These are phyloP conservation scores for Aphaenogaster floridana DNA, from an alignment of 1,140 invertebrate genomes.

Conservation along the genomic window DNA sequence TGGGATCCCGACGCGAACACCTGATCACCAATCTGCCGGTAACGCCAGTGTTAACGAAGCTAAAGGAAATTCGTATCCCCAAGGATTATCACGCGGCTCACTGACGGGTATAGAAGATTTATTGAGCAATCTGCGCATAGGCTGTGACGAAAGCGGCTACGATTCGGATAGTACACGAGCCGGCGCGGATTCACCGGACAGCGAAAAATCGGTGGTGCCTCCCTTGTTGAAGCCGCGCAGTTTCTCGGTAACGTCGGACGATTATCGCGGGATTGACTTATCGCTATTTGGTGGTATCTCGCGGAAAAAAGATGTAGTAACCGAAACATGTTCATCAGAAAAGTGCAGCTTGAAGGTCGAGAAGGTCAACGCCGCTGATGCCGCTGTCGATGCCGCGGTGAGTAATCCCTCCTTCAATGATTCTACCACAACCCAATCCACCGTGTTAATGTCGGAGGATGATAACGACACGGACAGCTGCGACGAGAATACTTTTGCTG, in stretches of 20 bases:
- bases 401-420: constrained; percentile 53
- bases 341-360: background rate
- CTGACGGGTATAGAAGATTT: constrained; percentile 84
- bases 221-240: constrained; percentile 78
- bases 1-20: constrained; percentile 29
- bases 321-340: background rate
- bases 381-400: background rate
- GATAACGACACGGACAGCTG: constrained; percentile 77
- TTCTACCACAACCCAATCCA: constrained; percentile 63
- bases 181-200: constrained; percentile 87
- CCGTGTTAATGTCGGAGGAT: constrained; percentile 72
- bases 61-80: background rate
- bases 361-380: background rate
- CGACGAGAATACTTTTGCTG: constrained; percentile 76
- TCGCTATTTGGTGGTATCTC: constrained; percentile 56
- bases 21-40: background rate
- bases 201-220: constrained; percentile 77
- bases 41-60: background rate
- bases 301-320: background rate
- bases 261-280: constrained; percentile 79
- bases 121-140: constrained; percentile 84
- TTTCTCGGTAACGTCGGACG: constrained; percentile 81
- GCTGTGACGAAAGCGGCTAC: constrained; percentile 90
- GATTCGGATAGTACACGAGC: constrained; percentile 89
- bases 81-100: background rate